A percentile compares a stretch with the other conserved stretches of the same genome.
phyloP scores from a whole-genome alignment of 2,888 invertebrate species.

The Eupelmus urozonus region DNA sequence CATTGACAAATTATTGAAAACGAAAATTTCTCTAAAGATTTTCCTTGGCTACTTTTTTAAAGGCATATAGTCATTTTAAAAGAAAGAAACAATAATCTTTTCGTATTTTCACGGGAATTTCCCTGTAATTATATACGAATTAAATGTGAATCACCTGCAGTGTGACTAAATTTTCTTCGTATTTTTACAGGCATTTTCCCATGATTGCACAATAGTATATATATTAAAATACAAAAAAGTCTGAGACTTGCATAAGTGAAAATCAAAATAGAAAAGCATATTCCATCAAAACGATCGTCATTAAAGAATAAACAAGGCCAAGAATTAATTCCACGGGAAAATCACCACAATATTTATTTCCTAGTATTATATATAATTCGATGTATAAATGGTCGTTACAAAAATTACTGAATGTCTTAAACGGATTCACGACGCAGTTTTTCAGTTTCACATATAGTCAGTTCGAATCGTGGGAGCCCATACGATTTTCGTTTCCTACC shows the following conservation, averaged over 20 bases:
- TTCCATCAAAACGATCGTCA: slow-evolving; percentile 22
- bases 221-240: slow-evolving; percentile 12
- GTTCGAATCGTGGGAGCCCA: slow-evolving; percentile 54
- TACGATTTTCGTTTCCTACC: slow-evolving; percentile 55
- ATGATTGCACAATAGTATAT: background rate
- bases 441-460: slow-evolving; percentile 60
- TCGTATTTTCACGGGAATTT: background rate
- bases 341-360: slow-evolving; percentile 42
- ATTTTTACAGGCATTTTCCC: slow-evolving; percentile 4
- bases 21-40: slow-evolving; percentile 10
- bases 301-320: slow-evolving; percentile 12
- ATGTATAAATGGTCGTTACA: slow-evolving; percentile 5
- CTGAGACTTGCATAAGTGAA: background rate
- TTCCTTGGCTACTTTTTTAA: slow-evolving; percentile 37
- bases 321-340: slow-evolving; percentile 27
- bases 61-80: background rate
- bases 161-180: background rate
- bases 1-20: slow-evolving; percentile 26
- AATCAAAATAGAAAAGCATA: slow-evolving; percentile 42
- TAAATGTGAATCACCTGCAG: slow-evolving; percentile 9
- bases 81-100: background rate
- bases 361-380: slow-evolving; percentile 46
- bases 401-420: slow-evolving; percentile 41
- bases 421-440: slow-evolving; percentile 51
- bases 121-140: slow-evolving; percentile 8